Evolutionary conservation across 23 tunicate species (phyloP), one percentile per base, ranked within the genome.

Genomic region (Aplidium turbinatum): DNA sequence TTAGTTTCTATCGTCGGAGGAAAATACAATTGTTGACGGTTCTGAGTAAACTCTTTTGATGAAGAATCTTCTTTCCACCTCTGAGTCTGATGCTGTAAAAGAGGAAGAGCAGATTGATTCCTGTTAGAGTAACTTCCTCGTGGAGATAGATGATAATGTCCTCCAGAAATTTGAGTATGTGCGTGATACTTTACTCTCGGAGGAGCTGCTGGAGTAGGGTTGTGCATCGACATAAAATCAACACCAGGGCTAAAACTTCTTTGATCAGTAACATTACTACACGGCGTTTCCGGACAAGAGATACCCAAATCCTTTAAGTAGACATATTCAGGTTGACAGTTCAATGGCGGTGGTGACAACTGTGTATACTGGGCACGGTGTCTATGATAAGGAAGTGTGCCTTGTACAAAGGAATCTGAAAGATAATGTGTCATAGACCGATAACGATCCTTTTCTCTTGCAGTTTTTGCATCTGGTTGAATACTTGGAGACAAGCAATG

Each of bases 101-200:
- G n/a, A n/a, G n/a, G n/a, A n/a, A n/a, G n/a, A n/a, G n/a, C n/a
- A n/a, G n/a, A n/a, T n/a, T n/a, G n/a, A n/a, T n/a, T n/a, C n/a
- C n/a, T n/a, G n/a, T n/a, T n/a, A n/a, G n/a, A n/a, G n/a, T 31
- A 42, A 32, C 91, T 85, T 23, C 38, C 78, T 29, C 91, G 48
- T 29, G 91, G 82, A 18, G 83, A 68, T 1, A 83, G 29, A 66
- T 66, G 81, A 75, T 66, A 75, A 65, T 75, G 89, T 47, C 78
- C 91, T 1, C 84, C 84, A 19, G 78, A 80, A 28, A 70, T 57
- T 13, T 39, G 16, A 7, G 73, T 7, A 30, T 70, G 91, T 27
- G 46, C 26, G 65, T 77, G 73, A 58, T 78, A 78, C 28, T 63
- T 63, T 36, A 72, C 33, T 39, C 74, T 78, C 18, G 94, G 54